Evolutionary conservation across 2,888 invertebrate genomes (phyloP), one percentile per base, ranked within the genome.

Genomic region (Escarpia spicata): DNA sequence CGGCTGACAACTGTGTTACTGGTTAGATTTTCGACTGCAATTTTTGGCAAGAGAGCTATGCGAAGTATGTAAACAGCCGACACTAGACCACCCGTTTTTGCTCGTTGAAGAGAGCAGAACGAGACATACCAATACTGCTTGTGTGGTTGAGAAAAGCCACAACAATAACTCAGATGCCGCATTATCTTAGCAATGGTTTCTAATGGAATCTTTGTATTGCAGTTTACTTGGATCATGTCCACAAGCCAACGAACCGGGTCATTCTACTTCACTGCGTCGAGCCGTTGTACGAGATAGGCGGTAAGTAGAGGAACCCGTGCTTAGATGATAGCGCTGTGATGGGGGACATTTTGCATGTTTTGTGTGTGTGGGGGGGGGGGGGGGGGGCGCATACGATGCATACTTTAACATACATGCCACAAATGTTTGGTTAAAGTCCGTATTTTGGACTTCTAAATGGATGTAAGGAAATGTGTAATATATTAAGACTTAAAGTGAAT

Each of bases 161-260:
- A 52, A 52, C 3, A 12, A 52, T 52, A 9, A 52, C 52, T 52
- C 9, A 52, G 52, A 52, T 3, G 37, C 52, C 52, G 75, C 4
- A 75, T 26, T 19, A 26, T 75, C 19, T 26, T 26, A n/a, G 26
- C 19, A 19, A 75, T 75, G 75, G 6, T 75, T 75, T 75, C 75
- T 75, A 75, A 75, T 75, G 75, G 75, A 26, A n/a, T 75, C 75
- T 75, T 75, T 26, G n/a, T n/a, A 26, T 75, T 75, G 3, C 26
- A 75, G 75, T 75, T 75, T 75, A 75, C 75, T n/a, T 75, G 75
- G 75, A 75, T 3, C 75, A 75, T 75, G 75, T 75, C 75, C 75
- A 75, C 75, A 75, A 75, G 75, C 75, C 75, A n/a, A 75, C 75
- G 75, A 75, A 75, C 75, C 75, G 26, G 2, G 75, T 75, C 75